Conservation (phyloP, 1,140 invertebrate species). For the Agrilus planipennis region DNA sequence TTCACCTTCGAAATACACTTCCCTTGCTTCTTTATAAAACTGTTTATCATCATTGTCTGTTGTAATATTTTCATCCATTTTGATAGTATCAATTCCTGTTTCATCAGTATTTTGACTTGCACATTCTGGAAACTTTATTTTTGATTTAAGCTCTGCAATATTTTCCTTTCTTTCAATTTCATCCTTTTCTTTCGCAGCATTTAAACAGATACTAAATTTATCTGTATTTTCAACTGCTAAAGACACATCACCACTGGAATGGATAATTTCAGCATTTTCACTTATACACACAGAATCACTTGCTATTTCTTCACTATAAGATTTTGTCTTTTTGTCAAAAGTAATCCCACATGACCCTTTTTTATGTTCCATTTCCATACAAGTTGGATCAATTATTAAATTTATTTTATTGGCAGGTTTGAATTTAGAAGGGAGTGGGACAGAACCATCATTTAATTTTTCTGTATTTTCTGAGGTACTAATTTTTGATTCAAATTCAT, state of each 20-base stretch:
- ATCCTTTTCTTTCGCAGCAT: not conserved
- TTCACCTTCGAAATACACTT: not conserved
- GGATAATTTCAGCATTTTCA: not conserved
- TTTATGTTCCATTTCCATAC: not conserved
- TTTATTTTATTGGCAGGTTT: no score
- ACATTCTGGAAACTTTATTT: not conserved
- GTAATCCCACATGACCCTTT: no score
- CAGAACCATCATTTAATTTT: not conserved
- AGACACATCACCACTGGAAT: constrained; percentile 23
- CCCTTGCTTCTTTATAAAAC: not conserved
- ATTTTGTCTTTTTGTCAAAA: no score
- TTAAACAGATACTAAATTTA: no score
- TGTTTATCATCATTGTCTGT: not conserved
- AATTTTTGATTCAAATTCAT: not conserved
- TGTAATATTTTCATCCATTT: not conserved
- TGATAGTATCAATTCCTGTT: not conserved
- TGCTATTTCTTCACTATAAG: not conserved
- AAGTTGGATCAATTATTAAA: no score
- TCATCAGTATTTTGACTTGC: not conserved
- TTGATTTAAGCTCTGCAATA: not conserved
- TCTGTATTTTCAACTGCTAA: no score
- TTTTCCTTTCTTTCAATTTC: constrained; percentile 3
- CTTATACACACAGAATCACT: not conserved
- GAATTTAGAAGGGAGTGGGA: no score
- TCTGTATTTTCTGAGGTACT: not conserved